Conservation (phyloP, 2,113 vertebrate species). For the Cyrtonyx montezumae region DNA sequence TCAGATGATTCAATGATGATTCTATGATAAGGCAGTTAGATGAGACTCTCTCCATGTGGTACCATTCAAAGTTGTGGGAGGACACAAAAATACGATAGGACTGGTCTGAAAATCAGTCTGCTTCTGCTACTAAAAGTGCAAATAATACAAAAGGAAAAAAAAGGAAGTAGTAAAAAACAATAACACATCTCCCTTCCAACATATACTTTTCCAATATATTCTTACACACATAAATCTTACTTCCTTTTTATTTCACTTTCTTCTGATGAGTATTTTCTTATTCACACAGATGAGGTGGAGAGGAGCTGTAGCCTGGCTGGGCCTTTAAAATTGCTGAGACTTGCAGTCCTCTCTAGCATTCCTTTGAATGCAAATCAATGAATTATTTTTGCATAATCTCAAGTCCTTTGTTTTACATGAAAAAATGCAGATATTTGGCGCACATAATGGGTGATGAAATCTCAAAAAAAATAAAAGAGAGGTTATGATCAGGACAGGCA, state of each 20-base stretch:
- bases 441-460: neutral
- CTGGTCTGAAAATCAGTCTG: neutral
- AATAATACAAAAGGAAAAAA: neutral
- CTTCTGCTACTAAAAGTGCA: neutral
- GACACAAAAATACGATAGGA: neutral
- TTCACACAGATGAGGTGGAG: neutral
- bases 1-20: too few species aligned
- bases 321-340: neutral
- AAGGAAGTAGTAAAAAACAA: rapidly evolving
- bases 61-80: neutral
- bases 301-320: neutral
- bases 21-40: neutral
- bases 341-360: neutral
- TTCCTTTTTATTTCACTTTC: neutral
- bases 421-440: neutral
- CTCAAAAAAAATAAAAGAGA: neutral
- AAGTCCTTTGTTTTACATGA: neutral
- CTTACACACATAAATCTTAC: neutral
- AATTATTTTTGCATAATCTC: neutral
- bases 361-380: neutral
- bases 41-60: neutral
- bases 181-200: rapidly evolving
- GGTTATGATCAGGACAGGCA: neutral
- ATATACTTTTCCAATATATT: neutral
- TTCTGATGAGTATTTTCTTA: neutral